A percentile compares a stretch with the other conserved stretches of the same genome.
These are phyloP conservation scores for Nesogale talazaci DNA, from an alignment of 2,113 vertebrate species.

Conservation along the genomic window DNA sequence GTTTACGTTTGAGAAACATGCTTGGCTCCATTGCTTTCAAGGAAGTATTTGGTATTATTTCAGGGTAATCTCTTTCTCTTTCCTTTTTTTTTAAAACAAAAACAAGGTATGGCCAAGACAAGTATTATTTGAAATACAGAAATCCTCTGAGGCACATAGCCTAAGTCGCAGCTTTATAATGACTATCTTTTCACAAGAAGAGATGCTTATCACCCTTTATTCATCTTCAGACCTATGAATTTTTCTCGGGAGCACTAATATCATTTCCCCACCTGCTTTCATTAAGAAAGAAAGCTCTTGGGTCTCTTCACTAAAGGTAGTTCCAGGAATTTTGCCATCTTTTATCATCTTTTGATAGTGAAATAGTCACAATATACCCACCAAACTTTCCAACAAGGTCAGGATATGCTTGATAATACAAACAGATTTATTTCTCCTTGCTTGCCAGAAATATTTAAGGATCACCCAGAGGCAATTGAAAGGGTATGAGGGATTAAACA, in stretches of 20 bases:
- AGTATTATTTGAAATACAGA: constrained; percentile 36
- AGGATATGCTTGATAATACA: not conserved
- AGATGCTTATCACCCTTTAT: not conserved
- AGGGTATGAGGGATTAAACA: not conserved
- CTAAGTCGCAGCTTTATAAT: not conserved
- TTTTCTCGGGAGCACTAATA: not conserved
- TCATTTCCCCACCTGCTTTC: not conserved
- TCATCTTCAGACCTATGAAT: not conserved
- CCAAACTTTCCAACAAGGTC: not conserved
- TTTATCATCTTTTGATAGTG: not conserved
- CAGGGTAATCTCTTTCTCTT: not conserved
- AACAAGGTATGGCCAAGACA: constrained; percentile 51
- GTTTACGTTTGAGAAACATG: not conserved
- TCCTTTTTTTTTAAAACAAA: not conserved
- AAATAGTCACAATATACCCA: not conserved
- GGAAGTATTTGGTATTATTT: constrained; percentile 8
- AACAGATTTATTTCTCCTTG: not conserved
- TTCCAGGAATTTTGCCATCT: not conserved
- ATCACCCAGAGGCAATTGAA: not conserved
- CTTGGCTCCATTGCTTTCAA: not conserved
- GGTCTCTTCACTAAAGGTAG: not conserved
- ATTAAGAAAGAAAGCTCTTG: not conserved
- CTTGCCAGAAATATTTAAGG: not conserved
- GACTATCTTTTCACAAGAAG: not conserved
- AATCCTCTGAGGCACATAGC: not conserved